These are phyloP conservation scores for Diceros bicornis DNA, from an alignment of 2,797 vertebrate species.

Conservation along the genomic window DNA sequence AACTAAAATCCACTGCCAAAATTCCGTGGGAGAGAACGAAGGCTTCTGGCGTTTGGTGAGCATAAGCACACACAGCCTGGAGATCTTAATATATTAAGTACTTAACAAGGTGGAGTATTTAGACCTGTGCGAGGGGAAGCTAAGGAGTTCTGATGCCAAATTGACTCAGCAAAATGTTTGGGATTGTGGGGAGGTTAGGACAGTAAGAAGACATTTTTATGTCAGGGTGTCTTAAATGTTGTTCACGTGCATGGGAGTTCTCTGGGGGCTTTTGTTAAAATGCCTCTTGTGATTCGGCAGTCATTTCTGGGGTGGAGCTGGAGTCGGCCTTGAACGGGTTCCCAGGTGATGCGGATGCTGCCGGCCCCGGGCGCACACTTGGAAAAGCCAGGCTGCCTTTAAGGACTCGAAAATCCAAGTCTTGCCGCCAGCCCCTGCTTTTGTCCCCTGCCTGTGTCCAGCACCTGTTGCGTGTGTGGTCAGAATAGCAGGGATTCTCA, in stretches of 20 bases:
- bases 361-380: background rate
- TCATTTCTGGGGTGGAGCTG: background rate
- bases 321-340: background rate
- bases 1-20: conserved; percentile 41
- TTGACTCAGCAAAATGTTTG: conserved; percentile 1
- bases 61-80: conserved; percentile 7
- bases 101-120: conserved; percentile 36
- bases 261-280: background rate
- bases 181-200: background rate
- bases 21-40: background rate
- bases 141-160: background rate
- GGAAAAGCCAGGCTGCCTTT: conserved; percentile 36
- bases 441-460: conserved; percentile 79
- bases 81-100: conserved; percentile 28
- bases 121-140: conserved; percentile 20
- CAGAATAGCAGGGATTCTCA: conserved; percentile 87
- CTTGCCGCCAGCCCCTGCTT: conserved; percentile 5
- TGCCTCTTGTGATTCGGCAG: background rate
- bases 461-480: conserved; percentile 92
- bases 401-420: conserved; percentile 74
- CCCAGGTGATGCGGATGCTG: background rate
- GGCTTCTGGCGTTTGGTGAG: conserved; percentile 36
- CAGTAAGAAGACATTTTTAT: background rate
- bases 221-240: background rate
- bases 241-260: background rate